Evolutionary conservation across 2,888 invertebrate species (phyloP), one percentile per base, ranked within the genome.

Genomic region (Blastobasis lacticolella): DNA sequence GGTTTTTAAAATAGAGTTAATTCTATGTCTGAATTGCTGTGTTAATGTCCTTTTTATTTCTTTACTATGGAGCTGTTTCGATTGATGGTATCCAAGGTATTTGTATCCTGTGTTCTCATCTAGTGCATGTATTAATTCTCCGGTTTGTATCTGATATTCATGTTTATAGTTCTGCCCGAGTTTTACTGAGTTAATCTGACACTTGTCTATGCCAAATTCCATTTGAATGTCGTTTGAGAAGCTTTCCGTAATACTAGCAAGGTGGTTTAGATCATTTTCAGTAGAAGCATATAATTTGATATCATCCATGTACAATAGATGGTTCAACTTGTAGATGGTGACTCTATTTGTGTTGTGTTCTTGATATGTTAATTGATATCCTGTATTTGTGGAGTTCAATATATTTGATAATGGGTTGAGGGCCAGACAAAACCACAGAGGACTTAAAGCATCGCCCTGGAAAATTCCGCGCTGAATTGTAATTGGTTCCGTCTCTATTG

Each of bases 391-490:
- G 6, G 10, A 44, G 6, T 44, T 44, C 6, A 44, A 1, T 44
- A 10, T 6, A 44, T 43, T 47, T 4, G 46, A 47, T 10, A 50
- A 36, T 9, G 50, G 46, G 9, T 51, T 45, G 5, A 51, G 23
- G 3, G 51, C 50, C 6, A 50, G 41, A 23, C 52, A 56, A 41
- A 56, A 56, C 57, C 55, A 54, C 42, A 56, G 5, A 37, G 58
- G 57, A 9, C 57, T 59, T 0, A 61, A 40, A 0, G 59, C 48
- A 44, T 59, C 58, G 1, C 61, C 61, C 45, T 59, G 57, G 48
- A 54, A 62, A 9, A 64, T 62, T 8, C 60, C 61, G 5, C 59
- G 50, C 6, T 47, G 5, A 41, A 58, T 61, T 40, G 46, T 48
- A 4, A 61, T 60, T 0, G 43, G 37, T 8, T 47, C 41, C 7